Evolutionary conservation across 2,113 vertebrate genomes (phyloP).

Genomic region (Microcebus lehilahytsara): DNA sequence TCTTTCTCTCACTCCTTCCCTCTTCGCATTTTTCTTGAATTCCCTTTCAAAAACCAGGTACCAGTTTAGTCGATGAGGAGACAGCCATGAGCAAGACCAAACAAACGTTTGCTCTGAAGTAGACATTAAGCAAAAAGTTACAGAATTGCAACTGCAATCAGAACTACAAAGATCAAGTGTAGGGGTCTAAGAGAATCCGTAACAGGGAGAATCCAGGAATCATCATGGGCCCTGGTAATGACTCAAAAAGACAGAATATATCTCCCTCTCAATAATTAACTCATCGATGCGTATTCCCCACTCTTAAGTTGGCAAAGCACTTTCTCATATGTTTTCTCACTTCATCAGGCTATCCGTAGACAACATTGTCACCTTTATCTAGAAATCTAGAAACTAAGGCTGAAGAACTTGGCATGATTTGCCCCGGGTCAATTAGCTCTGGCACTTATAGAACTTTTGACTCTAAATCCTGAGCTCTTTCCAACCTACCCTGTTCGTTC

Average conservation of each 20-base stretch:
- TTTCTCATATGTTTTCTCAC: neutral
- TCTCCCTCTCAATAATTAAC: neutral
- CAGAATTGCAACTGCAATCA: neutral
- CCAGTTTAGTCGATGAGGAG: neutral
- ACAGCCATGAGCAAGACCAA: neutral
- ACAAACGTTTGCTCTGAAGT: neutral
- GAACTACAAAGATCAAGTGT: neutral
- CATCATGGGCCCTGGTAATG: neutral
- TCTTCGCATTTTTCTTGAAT: neutral
- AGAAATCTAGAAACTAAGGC: neutral
- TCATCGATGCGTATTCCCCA: neutral
- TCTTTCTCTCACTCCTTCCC: neutral
- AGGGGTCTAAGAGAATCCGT: neutral
- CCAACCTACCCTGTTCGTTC: neutral
- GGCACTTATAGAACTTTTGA: neutral
- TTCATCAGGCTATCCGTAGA: neutral
- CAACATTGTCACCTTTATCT: neutral
- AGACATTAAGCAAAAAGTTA: neutral
- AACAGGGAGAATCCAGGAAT: neutral
- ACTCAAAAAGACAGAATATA: neutral
- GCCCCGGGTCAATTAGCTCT: neutral
- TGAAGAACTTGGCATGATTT: neutral
- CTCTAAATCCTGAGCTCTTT: neutral
- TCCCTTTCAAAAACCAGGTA: constrained; percentile 6
- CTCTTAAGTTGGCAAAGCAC: neutral